phyloP scores from a whole-genome alignment of 2,113 vertebrate genomes.

The Trinectes maculatus region DNA sequence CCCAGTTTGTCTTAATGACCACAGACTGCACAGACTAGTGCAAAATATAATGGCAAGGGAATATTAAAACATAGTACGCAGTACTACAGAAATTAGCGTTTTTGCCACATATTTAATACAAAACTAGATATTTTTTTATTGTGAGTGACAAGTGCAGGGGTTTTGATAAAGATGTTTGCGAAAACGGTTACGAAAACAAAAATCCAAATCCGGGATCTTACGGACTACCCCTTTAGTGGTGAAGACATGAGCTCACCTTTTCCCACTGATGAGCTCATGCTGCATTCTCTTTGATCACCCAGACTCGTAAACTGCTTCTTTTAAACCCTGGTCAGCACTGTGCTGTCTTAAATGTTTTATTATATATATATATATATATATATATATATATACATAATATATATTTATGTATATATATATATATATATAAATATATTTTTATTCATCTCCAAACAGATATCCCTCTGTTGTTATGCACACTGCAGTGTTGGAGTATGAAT shows the following conservation, averaged over 20 bases:
- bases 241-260: slow-evolving; percentile 64
- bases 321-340: not conserved
- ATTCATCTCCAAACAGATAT: slow-evolving; percentile 3
- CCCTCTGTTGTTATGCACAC: slow-evolving; percentile 17
- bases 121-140: too few species aligned
- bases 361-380: too few species aligned
- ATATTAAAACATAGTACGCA: not conserved
- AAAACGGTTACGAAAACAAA: not conserved
- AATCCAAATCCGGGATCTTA: too few species aligned
- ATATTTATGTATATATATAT: too few species aligned
- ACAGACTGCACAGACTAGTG: not conserved
- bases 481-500: slow-evolving; percentile 23
- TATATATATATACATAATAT: too few species aligned
- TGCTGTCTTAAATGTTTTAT: too few species aligned
- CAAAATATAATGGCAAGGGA: not conserved
- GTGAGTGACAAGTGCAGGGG: too few species aligned
- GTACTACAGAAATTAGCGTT: not conserved
- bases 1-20: not conserved
- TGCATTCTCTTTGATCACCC: slow-evolving; percentile 57
- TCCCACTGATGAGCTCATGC: slow-evolving; percentile 67
- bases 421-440: too few species aligned
- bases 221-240: slow-evolving; percentile 26
- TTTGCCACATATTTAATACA: too few species aligned
- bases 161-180: too few species aligned
- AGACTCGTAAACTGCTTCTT: slow-evolving; percentile 26